Conservation (phyloP, 92 coral and sea anemone species). For the Palythoa caribaeorum region DNA sequence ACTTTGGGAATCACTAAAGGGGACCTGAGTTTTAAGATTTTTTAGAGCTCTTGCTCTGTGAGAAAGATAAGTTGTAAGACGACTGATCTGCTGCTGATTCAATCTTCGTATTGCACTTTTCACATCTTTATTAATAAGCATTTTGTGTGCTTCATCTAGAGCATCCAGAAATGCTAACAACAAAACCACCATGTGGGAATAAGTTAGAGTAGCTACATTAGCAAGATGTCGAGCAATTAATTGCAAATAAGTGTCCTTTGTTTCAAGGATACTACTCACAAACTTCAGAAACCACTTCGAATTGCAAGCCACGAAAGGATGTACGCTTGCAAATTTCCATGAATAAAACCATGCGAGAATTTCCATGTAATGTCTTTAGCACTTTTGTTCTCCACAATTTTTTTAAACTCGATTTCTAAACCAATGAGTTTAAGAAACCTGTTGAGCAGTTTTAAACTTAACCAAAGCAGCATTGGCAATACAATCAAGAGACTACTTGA, state of each 20-base stretch:
- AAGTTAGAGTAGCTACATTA: background rate
- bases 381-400: background rate
- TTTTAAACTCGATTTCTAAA: slow-evolving; percentile 10
- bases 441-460: slow-evolving; percentile 5
- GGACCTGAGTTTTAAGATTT: slow-evolving; percentile 15
- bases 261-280: slow-evolving; percentile 10
- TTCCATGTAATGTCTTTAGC: slow-evolving; percentile 12
- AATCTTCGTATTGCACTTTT: slow-evolving; percentile 17
- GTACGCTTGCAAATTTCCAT: background rate
- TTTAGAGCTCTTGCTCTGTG: slow-evolving; percentile 19
- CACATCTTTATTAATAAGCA: slow-evolving; percentile 21
- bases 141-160: slow-evolving; percentile 18
- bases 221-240: slow-evolving; percentile 7
- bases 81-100: slow-evolving; percentile 9
- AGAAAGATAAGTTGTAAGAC: slow-evolving; percentile 9
- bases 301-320: slow-evolving; percentile 13
- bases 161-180: slow-evolving; percentile 26
- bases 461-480: background rate
- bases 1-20: background rate
- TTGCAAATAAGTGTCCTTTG: slow-evolving; percentile 8
- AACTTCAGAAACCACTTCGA: slow-evolving; percentile 13
- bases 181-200: slow-evolving; percentile 24
- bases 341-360: slow-evolving; percentile 18
- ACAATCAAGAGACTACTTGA: background rate
- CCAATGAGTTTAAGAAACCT: background rate